phyloP scores from a whole-genome alignment of 2,797 vertebrate genomes.

The Nothura maculosa region DNA sequence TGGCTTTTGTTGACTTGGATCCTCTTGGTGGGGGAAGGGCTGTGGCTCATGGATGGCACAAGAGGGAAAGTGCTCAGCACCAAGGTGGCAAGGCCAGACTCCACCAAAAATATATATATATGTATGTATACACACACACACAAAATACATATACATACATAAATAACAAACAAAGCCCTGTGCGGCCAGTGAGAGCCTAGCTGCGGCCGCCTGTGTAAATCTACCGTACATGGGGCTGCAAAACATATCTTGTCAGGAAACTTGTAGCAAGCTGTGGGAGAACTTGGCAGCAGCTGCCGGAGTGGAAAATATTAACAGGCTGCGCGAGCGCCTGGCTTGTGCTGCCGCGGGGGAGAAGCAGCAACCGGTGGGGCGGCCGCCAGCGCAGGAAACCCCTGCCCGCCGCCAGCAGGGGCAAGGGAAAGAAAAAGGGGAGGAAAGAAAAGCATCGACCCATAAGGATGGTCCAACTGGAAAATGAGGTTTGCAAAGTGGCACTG shows the following conservation, averaged over 20 bases:
- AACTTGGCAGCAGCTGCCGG: slow-evolving; percentile 71
- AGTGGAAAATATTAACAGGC: slow-evolving; percentile 77
- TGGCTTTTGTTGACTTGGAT: neutral
- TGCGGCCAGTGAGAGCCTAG: neutral
- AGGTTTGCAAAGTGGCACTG: neutral
- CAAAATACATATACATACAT: too few species aligned
- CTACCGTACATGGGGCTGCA: neutral
- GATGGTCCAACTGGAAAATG: neutral
- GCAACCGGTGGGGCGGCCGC: slow-evolving; percentile 67
- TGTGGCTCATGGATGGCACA: neutral
- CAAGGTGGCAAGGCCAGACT: neutral
- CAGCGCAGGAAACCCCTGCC: slow-evolving; percentile 72
- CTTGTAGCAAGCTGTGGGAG: slow-evolving; percentile 69
- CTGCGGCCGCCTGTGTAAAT: neutral
- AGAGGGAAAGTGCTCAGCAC: neutral
- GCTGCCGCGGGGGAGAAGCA: slow-evolving; percentile 60
- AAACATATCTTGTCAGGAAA: slow-evolving; percentile 74
- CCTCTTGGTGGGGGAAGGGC: neutral
- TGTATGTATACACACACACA: too few species aligned
- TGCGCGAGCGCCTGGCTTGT: slow-evolving; percentile 76
- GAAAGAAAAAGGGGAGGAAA: neutral
- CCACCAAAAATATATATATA: neutral
- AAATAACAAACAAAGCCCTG: too few species aligned
- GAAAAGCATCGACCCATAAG: neutral
- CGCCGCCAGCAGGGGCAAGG: neutral